Base-by-base conservation (phyloP, 2,113 vertebrate genomes). In the Ceyx melanurus region DNA sequence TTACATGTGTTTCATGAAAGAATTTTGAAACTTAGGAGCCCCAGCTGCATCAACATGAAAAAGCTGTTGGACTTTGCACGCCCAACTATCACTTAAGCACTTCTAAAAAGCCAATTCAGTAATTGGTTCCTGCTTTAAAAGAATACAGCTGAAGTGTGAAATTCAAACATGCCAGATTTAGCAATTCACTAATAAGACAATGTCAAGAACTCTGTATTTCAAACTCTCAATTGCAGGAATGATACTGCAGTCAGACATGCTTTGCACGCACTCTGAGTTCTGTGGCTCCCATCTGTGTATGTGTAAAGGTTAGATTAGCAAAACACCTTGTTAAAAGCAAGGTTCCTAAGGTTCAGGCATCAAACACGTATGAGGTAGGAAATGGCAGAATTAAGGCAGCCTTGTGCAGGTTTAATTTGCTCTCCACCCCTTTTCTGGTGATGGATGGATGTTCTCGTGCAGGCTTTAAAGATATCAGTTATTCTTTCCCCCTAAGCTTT, bases 101-200 rank as follows among this genome's bases (percentile, higher is more conserved):
- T 81, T 88, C 77, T 84, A 70, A 78, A 91, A 91, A 74, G 25
- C n/a, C 58, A 89, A 88, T 81, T 65, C n/a, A 75, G 48, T 91
- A 88, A 90, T 84, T 88, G 35, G 78, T 79, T 92, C 62, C 77
- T 84, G 45, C 37, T 92, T 91, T 76, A 73, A 84, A 83, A 64
- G 61, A 40, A 26, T 80, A 26, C 14, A 74, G 19, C 67, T 45
- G 66, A 94, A 54, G 26, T n/a, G 42, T 56, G 53, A 77, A 75
- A 82, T 73, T 88, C 22, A 83, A 87, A 86, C 54, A 57, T 1
- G 2, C 10, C 62, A 82, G 42, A 64, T 84, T 65, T 88, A 82
- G 50, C 67, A 81, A 56, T 78, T 92, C 37, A 33, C 48, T 94
- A 85, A 89, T 56, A 85, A 82, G 82, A 50, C 22, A 70, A 56